Evolutionary conservation across 2,888 invertebrate species (phyloP), one percentile per base, ranked within the genome.

Genomic region (Plusia festucae): DNA sequence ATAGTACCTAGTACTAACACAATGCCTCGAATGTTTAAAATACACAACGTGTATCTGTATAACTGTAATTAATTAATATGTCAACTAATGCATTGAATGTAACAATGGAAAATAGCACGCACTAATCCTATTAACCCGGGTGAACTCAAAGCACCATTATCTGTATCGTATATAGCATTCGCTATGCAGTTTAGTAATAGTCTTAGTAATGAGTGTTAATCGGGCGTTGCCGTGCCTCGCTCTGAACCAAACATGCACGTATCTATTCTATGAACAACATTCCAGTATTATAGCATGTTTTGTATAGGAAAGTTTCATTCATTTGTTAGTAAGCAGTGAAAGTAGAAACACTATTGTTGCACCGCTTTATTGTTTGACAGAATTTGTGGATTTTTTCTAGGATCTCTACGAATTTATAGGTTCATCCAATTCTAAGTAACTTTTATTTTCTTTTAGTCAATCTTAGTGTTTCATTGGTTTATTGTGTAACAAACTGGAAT

Each of bases 101-200:
- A 83, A 83, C 82, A 85, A 86, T 86, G 78, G 85, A 81, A 84
- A 84, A 82, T 81, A 81, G 86, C 89, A 85, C 86, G 84, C 82
- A 82, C 83, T 90, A 88, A 90, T 87, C 85, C 87, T 86, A 90
- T 91, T 90, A 90, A 87, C 89, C 89, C 82, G 78, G 59, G 63
- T 87, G 87, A 85, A 86, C 86, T 81, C 81, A 66, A 68, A 72
- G 52, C 71, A 73, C 81, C 81, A 87, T 87, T 90, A 88, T 87
- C 86, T 88, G 83, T 78, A 84, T 84, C 82, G 84, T 24, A 46
- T 46, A 49, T 82, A 82, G 71, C 82, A 86, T 89, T 88, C 82
- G 83, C 82, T 83, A 84, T 90, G 90, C 88, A 86, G 85, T 89
- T 82, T 81, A 77, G 78, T 89, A 82, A 83, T 83, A 73, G 72